A percentile compares a stretch with the other conserved stretches of the same genome.
Conservation (phyloP, 2,113 vertebrate genomes). For the Martes martes region DNA sequence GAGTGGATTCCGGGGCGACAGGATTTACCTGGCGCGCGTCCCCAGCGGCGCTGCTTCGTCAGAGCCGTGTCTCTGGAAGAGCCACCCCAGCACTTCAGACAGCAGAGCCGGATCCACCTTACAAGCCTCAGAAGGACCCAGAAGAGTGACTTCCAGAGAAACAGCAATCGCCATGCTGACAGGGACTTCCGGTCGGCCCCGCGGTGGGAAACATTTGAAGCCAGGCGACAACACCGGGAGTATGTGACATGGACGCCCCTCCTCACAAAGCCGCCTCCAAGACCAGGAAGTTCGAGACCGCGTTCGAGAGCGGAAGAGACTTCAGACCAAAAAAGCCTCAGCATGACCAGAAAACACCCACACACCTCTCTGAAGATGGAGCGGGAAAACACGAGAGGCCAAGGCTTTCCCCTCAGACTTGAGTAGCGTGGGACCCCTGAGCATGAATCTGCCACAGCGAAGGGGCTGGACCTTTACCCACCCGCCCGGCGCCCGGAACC, state of each 20-base stretch:
- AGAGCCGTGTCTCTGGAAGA: neutral
- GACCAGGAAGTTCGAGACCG: neutral
- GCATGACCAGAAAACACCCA: neutral
- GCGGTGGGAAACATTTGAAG: neutral
- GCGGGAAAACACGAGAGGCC: neutral
- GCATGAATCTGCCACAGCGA: neutral
- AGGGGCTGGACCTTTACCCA: neutral
- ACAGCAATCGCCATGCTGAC: neutral
- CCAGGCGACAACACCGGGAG: neutral
- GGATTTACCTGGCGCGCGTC: neutral
- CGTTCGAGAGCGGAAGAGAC: neutral
- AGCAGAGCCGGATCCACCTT: neutral
- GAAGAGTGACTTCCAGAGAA: neutral
- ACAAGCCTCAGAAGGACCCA: neutral
- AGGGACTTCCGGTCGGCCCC: neutral
- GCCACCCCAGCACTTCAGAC: neutral
- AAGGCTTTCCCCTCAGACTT: neutral
- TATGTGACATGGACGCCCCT: neutral
- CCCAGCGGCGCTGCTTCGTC: neutral
- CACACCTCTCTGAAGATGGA: neutral
- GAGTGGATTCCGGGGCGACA: too few relatives aligned
- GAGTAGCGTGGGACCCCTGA: neutral
- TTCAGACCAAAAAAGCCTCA: neutral
- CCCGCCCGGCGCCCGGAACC: fast-evolving
- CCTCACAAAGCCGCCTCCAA: neutral